Conservation (phyloP, 2,888 invertebrate genomes). For the Drosophila atripex region DNA sequence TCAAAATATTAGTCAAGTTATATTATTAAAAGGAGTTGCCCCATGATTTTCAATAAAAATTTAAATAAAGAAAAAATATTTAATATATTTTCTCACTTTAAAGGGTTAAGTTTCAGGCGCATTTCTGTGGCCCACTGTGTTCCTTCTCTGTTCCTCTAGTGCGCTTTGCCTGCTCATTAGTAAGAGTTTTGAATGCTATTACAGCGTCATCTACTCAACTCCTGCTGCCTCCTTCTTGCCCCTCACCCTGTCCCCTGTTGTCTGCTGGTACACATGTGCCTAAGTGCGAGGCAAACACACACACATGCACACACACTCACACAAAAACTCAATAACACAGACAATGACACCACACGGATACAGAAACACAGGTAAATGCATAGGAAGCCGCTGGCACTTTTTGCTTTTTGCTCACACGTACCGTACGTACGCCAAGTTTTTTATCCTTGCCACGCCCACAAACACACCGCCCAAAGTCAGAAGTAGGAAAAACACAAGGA, state of each 20-base stretch:
- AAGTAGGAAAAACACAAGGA: constrained; percentile 7
- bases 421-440: constrained; percentile 41
- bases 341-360: constrained; percentile 27
- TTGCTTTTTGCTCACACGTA: constrained; percentile 60
- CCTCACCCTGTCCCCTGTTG: constrained; percentile 6
- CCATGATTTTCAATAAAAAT: background rate
- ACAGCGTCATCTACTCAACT: constrained; percentile 76
- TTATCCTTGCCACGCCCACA: constrained; percentile 46
- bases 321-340: constrained; percentile 10
- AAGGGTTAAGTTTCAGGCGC: background rate
- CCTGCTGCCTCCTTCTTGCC: constrained; percentile 38
- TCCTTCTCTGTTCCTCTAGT: constrained; percentile 6
- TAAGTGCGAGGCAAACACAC: constrained; percentile 69
- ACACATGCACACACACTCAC: constrained; percentile 27
- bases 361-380: constrained; percentile 22
- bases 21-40: too few species aligned
- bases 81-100: background rate
- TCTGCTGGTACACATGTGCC: constrained; percentile 71
- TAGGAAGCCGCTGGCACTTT: constrained; percentile 64
- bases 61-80: background rate
- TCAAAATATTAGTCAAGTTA: too few species aligned
- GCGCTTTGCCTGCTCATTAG: constrained; percentile 75
- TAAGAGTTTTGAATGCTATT: constrained; percentile 80
- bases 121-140: background rate
- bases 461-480: constrained; percentile 21